Evolutionary conservation across 1,140 invertebrate genomes (phyloP), one percentile per base, ranked within the genome.

Genomic region (Druon quercuslanigerum): DNA sequence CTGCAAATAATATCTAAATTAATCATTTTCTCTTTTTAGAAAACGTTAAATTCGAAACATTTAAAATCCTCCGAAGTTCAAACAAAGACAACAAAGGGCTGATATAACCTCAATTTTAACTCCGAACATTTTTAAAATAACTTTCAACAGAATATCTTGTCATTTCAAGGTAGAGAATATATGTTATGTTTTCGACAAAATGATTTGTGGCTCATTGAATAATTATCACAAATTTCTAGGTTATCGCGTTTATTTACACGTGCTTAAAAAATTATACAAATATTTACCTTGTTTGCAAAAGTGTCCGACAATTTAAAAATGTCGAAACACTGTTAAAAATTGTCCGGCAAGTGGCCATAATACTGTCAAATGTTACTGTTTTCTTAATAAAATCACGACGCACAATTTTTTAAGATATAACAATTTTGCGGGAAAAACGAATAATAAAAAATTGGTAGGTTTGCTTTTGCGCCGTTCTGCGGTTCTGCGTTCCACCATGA

Each of bases 201-300:
- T 33, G 20, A 12, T 20, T 60, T 60, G 57, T 60, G 57, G 57
- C 20, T 13, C 2, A 16, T 14, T 20, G 7, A 46, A 14, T 7
- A 60, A 60, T 14, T 60, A 57, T 60, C 20, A 60, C 57, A 60
- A 60, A 12, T 60, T 33, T 60, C 25, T 16, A 14, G 57, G 40
- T 46, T 46, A 46, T 46, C 8, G 0, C 40, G 40, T 46, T 60
- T 60, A 60, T 14, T 13, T 60, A 20, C 57, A 60, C 57, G 20
- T 60, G 57, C 40, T 46, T 46, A 46, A 46, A 0, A 8, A 11
- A 46, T 46, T 11, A 46, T 60, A 60, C 12, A 6, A 60, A 25
- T 11, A 60, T 60, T 33, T 60, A 60, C 57, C 57, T 60, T 60
- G 57, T 33, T 14, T 60, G 57, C 3, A 60, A 25, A 60, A 60